Evolutionary conservation across 2,888 invertebrate genomes (phyloP).

Genomic region (Patella pellucida): DNA sequence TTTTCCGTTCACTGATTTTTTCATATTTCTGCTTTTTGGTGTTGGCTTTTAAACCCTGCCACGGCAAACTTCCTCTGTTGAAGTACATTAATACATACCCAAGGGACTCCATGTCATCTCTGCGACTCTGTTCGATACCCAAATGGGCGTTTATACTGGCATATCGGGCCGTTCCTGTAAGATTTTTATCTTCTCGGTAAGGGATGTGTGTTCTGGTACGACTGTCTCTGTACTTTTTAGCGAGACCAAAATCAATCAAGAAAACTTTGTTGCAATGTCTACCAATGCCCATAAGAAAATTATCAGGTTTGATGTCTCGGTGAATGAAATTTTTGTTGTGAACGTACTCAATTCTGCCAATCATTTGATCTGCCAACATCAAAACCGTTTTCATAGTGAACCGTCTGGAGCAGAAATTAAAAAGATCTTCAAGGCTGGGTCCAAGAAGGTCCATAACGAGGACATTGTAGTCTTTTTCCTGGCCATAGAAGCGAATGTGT

Average conservation of each 20-base stretch:
- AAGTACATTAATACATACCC: slow-evolving; percentile 99
- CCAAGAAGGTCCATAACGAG: slow-evolving; percentile 98
- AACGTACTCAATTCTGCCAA: slow-evolving; percentile 93
- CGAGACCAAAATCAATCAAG: slow-evolving; percentile 98
- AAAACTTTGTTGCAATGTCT: slow-evolving; percentile 78
- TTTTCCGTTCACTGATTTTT: slow-evolving; percentile 99
- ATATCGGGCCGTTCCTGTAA: slow-evolving; percentile 79
- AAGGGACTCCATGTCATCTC: slow-evolving; percentile 99
- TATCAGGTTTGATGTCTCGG: slow-evolving; percentile 77
- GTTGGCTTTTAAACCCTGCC: slow-evolving; percentile 97
- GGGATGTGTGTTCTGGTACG: slow-evolving; percentile 92
- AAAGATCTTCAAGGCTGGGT: slow-evolving; percentile 76
- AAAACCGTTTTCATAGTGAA: slow-evolving; percentile 99
- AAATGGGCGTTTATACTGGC: slow-evolving; percentile 99
- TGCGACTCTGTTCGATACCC: slow-evolving; percentile 97
- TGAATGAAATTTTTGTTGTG: slow-evolving; percentile 99
- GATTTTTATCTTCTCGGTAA: slow-evolving; percentile 78
- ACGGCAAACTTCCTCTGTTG: slow-evolving; percentile 92
- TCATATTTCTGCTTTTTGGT: slow-evolving; percentile 99
- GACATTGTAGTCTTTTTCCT: slow-evolving; percentile 97
- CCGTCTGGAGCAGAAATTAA: slow-evolving; percentile 98
- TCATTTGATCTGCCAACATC: slow-evolving; percentile 91
- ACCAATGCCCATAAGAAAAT: slow-evolving; percentile 75
- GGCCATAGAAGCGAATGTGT: slow-evolving; percentile 73
- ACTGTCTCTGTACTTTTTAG: slow-evolving; percentile 97